Evolutionary conservation across 1,140 invertebrate genomes (phyloP), one percentile per base, ranked within the genome.

Genomic region (Drosophila rhopaloa): DNA sequence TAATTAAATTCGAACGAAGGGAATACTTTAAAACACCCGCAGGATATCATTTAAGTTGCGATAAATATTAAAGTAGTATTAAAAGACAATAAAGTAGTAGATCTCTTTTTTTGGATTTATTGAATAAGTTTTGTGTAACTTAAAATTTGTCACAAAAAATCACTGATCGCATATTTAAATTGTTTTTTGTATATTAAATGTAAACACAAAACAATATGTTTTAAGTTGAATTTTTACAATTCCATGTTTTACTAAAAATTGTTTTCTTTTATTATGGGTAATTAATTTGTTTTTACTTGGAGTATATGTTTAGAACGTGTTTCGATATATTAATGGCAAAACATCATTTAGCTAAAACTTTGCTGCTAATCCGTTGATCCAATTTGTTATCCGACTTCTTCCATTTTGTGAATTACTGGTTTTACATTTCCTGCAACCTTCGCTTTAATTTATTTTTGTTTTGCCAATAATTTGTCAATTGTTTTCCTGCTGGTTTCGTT

Each of bases 391-490:
- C 4, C n/a, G 4, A 14, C 27, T n/a, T 47, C 24, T n/a, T 2
- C 9, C 54, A 14, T 9, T 14, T 14, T 16, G 27, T 3, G 4
- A 38, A 29, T 24, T 16, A 41, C 37, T 54, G n/a, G 1, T 14
- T 14, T 8, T 13, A 5, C n/a, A 13, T n/a, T 19, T 16, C 0
- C 14, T 35, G 7, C 29, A 8, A 8, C 5, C 10, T 29, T 48
- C 1, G 13, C 7, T 48, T n/a, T 8, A 0, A 11, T n/a, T 58
- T 16, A 8, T 48, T 43, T 50, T 67, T 16, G 13, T 43, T 48
- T 44, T 44, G 37, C 37, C 44, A 44, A 44, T 68, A 44, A 56
- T 75, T 65, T 65, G 51, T 57, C 40, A 75, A 57, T 74, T 50
- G 57, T 38, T 58, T 76, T 46, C 43, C 19, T 38, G 37, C 16